These are phyloP conservation scores for Fistularia commersonii DNA, from an alignment of 2,797 vertebrate genomes.

Conservation along the genomic window DNA sequence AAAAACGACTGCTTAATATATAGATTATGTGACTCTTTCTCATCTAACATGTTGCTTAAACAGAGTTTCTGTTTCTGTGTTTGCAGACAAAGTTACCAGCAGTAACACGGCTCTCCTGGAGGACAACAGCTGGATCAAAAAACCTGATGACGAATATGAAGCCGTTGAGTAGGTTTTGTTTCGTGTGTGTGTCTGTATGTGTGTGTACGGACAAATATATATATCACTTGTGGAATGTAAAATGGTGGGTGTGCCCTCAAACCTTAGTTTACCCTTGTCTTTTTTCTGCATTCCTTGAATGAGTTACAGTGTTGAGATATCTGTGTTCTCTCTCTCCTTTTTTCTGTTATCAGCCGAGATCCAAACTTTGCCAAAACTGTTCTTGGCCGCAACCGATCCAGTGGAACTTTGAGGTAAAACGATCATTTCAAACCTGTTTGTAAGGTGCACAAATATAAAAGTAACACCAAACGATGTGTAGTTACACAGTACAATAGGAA, in stretches of 20 bases:
- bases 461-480: neutral
- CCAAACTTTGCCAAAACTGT: conserved; percentile 84
- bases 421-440: neutral
- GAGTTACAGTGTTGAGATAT: conserved; percentile 13
- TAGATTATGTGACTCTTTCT: neutral
- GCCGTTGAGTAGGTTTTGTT: conserved; percentile 60
- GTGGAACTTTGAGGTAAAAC: conserved; percentile 77
- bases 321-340: conserved; percentile 10
- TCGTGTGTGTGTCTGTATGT: too few relatives aligned
- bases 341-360: conserved; percentile 73
- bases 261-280: neutral
- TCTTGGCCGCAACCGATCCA: conserved; percentile 73
- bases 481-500: neutral
- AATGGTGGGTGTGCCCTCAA: conserved; percentile 23
- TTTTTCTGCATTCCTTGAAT: conserved; percentile 6
- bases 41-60: neutral
- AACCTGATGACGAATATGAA: conserved; percentile 77
- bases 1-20: neutral
- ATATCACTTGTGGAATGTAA: neutral
- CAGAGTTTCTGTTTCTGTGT: conserved; percentile 2
- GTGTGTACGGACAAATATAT: neutral
- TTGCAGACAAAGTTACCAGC: conserved; percentile 42
- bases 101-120: conserved; percentile 73
- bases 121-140: conserved; percentile 93
- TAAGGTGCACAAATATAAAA: neutral